Evolutionary conservation across 2,888 invertebrate genomes (phyloP), one percentile per base, ranked within the genome.

Genomic region (Nemotelus pantherinus): DNA sequence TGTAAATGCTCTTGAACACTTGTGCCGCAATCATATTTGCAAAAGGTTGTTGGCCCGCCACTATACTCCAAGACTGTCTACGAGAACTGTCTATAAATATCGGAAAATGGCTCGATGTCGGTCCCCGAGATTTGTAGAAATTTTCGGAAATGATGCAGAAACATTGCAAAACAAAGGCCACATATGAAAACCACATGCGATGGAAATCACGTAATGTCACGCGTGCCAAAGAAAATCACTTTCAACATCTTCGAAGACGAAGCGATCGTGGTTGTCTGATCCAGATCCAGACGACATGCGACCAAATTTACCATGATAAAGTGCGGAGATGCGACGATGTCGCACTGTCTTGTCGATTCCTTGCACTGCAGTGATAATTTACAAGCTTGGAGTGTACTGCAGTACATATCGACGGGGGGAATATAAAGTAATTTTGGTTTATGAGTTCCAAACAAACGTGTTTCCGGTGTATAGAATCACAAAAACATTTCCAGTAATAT

Each of bases 151-250:
- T 57, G 71, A 72, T 72, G 71, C 71, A 72, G 71, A 72, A 72
- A 72, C 71, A 72, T 72, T 72, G 58, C 71, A 72, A 72, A 72
- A 72, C 44, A 58, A 72, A 45, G 44, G 58, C 9, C 57, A n/a
- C 74, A 74, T 60, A 25, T 74, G 74, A 74, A 74, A 74, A 74
- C 74, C 74, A 74, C 74, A 74, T 74, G 74, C 74, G 74, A 74
- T 45, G 74, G 39, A 63, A 60, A 74, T 60, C 74, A 44, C 47
- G 63, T 50, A 63, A 60, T 60, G 60, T 60, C 60, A 63, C 74
- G 74, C 74, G 74, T 74, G 74, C 74, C 74, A 74, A 63, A 41
- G 60, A 74, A 48, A 74, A 74, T 60, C 63, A 48, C 60, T 60
- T 60, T 48, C 9, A 74, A 74, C 60, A 63, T 60, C 45, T 58